Percentiles rank a stretch among this genome's conserved stretches.
Conservation (phyloP, 2,113 vertebrate species). For the Thomomys bottae region DNA sequence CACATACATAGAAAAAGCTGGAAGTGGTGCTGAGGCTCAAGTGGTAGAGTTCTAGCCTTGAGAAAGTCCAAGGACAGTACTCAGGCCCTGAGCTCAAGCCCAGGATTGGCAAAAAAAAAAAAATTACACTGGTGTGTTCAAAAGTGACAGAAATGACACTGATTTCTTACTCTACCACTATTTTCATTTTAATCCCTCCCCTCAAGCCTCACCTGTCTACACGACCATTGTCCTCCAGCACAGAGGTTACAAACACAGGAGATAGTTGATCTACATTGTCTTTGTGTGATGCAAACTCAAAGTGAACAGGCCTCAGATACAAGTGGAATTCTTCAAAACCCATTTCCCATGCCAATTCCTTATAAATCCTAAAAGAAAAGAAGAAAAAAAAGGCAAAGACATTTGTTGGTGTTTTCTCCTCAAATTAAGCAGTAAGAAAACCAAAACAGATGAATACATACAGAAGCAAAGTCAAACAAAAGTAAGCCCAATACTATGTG, state of each 20-base stretch:
- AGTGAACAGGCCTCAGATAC: slow-evolving; percentile 84
- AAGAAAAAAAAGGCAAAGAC: neutral
- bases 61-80: too few species aligned
- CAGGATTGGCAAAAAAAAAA: too few species aligned
- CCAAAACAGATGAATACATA: neutral
- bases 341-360: slow-evolving; percentile 81
- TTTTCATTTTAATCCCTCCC: neutral
- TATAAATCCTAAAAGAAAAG: slow-evolving; percentile 82
- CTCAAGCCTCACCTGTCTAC: slow-evolving; percentile 84
- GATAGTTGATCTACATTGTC: slow-evolving; percentile 75
- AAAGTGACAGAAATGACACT: neutral
- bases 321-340: slow-evolving; percentile 86
- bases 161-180: neutral
- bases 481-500: neutral
- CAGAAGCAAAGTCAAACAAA: slow-evolving; percentile 23
- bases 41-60: too few species aligned
- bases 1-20: too few species aligned
- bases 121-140: neutral
- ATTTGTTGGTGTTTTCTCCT: slow-evolving; percentile 35
- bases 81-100: too few species aligned
- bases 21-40: too few species aligned
- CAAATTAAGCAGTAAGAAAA: slow-evolving; percentile 42
- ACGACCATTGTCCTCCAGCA: slow-evolving; percentile 80
- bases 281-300: slow-evolving; percentile 83
- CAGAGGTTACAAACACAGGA: slow-evolving; percentile 82